Evolutionary conservation across 2,888 invertebrate species (phyloP), one percentile per base, ranked within the genome.

Genomic region (Tillus elongatus): DNA sequence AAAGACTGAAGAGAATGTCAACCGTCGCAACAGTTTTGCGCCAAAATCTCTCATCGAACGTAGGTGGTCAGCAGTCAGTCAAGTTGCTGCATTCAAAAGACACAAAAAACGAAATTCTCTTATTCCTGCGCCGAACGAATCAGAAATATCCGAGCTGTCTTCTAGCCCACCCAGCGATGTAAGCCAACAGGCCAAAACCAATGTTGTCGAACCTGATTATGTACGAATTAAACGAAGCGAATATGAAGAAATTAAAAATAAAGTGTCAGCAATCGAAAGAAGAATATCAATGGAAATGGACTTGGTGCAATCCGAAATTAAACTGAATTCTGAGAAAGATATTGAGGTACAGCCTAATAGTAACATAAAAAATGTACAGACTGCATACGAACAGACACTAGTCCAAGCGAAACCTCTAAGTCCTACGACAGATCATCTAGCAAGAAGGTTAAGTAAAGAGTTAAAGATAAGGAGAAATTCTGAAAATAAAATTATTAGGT

Each of bases 191-290:
- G 11, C 6, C 8, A 4, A 16, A 3, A 29, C 2, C 8, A 28
- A 28, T 12, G 8, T 19, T 12, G 27, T 28, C 3, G 54, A 60
- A 36, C 44, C 53, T 1, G 80, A 82, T 52, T 82, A 79, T 53
- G 79, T 84, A 2, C 70, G 75, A 47, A 78, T 83, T 50, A 74
- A 81, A 2, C 82, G 82, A 63, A 75, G 72, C 39, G 83, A 85
- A 61, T 85, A 83, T 50, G 82, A 84, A 59, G 82, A 79, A 47
- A 83, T 86, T 31, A 82, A 83, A 59, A 79, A 72, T 55, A 68
- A 83, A 55, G 80, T 85, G 6, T 76, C 77, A 0, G 79, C 78
- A 3, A 82, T 85, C 38, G 83, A 84, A 59, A 73, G 73, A 31
- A 69, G 77, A 50, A 72, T 84, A 45, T 79, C 81, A 4, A 72